Percentiles rank a stretch among this genome's conserved stretches.
Evolutionary conservation across 2,888 invertebrate species (phyloP).

Genomic region (Sesia bembeciformis): DNA sequence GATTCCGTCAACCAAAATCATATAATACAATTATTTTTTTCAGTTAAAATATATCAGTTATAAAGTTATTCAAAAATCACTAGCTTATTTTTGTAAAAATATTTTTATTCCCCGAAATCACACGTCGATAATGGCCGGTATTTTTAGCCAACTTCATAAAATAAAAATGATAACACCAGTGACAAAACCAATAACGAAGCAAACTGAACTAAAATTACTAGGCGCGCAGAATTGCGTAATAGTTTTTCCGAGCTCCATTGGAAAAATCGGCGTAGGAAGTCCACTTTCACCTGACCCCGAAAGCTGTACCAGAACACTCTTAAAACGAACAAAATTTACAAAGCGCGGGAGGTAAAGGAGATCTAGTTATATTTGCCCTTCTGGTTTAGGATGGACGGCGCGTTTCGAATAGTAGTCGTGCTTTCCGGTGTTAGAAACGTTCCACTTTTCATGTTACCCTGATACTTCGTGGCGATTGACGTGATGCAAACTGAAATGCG

Average conservation of each 20-base stretch:
- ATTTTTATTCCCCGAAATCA: too few species aligned
- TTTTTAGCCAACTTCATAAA: too few species aligned
- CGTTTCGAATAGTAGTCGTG: constrained; percentile 26
- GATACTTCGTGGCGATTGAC: constrained; percentile 19
- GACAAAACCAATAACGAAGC: constrained; percentile 12
- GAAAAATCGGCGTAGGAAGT: constrained; percentile 16
- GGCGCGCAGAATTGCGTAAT: constrained; percentile 21
- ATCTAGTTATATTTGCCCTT: constrained; percentile 13
- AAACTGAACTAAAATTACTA: constrained; percentile 17
- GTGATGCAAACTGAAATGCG: constrained; percentile 18
- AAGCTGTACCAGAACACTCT: neutral
- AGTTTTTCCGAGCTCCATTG: constrained; percentile 19
- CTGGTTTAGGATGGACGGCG: constrained; percentile 22
- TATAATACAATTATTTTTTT: too few species aligned
- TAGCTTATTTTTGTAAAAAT: too few species aligned
- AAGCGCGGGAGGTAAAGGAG: constrained; percentile 7
- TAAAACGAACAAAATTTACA: neutral
- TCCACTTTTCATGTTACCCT: constrained; percentile 29
- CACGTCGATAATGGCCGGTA: too few species aligned
- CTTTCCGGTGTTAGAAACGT: constrained; percentile 30
- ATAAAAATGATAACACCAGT: too few species aligned
- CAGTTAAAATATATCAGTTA: too few species aligned
- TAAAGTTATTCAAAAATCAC: too few species aligned
- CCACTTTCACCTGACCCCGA: constrained; percentile 13
- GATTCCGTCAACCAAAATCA: too few species aligned